A percentile compares a stretch with the other conserved stretches of the same genome.
Conservation (phyloP, 35 echinoderm and acorn worm genomes). For the Lytechinus pictus region DNA sequence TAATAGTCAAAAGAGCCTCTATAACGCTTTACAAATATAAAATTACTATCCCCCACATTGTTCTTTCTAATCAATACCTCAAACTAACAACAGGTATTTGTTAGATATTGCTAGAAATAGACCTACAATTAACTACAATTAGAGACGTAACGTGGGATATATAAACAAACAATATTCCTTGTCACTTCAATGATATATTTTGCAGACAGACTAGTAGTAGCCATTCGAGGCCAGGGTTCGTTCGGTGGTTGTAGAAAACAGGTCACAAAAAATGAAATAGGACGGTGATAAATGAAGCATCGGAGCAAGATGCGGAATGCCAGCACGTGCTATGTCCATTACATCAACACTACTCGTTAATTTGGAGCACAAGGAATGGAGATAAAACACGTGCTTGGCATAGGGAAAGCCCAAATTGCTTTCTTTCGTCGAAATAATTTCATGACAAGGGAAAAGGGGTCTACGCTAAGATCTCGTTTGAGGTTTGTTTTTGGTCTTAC, state of each 20-base stretch:
- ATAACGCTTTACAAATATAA: too few species aligned
- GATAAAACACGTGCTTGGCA: conserved; percentile 1
- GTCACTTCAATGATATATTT: neutral
- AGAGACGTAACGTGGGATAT: too few species aligned
- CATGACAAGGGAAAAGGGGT: neutral
- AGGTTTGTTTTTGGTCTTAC: neutral
- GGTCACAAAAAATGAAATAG: neutral
- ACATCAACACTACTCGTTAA: neutral
- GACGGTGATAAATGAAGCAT: neutral
- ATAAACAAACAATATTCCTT: neutral
- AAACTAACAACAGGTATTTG: too few species aligned
- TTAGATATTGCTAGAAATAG: too few species aligned
- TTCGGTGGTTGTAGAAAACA: neutral
- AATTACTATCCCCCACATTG: too few species aligned
- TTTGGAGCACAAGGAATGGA: neutral
- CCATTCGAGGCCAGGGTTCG: neutral
- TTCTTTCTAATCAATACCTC: too few species aligned
- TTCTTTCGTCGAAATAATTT: neutral
- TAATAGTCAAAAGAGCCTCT: too few species aligned
- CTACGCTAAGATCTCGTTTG: neutral
- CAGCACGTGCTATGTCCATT: neutral
- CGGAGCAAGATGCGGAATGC: neutral
- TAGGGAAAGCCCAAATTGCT: neutral
- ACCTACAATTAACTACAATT: too few species aligned
- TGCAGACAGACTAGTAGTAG: neutral